A percentile compares a stretch with the other conserved stretches of the same genome.
These are phyloP conservation scores for Etheostoma nigrum DNA, from an alignment of 2,797 vertebrate genomes.

Conservation along the genomic window DNA sequence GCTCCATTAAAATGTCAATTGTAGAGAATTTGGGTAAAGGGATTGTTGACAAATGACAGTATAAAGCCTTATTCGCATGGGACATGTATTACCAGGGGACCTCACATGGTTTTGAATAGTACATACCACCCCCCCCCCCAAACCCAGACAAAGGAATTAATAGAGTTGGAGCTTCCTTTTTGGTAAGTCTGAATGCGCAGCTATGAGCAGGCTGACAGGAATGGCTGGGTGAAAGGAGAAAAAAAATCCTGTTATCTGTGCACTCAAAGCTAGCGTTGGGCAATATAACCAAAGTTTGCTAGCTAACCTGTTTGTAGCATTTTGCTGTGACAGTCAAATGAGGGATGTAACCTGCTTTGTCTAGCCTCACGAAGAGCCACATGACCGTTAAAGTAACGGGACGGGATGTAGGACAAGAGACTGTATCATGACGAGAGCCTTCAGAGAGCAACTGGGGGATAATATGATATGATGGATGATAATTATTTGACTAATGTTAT, in stretches of 20 bases:
- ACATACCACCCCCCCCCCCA: too few relatives aligned
- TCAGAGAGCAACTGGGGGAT: conserved; percentile 1
- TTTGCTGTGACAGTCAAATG: background rate
- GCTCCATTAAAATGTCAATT: conserved; percentile 21
- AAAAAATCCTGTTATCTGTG: conserved; percentile 31
- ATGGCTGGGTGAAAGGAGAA: conserved; percentile 30
- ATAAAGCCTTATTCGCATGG: too few relatives aligned
- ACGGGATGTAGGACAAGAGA: conserved; percentile 72
- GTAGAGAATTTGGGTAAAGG: background rate
- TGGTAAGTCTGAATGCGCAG: conserved; percentile 78
- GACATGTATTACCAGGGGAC: too few relatives aligned
- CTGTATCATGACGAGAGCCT: conserved; percentile 44
- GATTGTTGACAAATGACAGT: background rate
- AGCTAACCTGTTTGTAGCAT: background rate
- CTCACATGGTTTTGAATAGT: too few relatives aligned
- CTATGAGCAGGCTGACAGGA: conserved; percentile 64
- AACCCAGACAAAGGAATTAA: conserved; percentile 50
- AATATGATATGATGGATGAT: too few relatives aligned
- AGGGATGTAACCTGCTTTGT: conserved; percentile 43
- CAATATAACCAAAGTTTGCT: background rate
- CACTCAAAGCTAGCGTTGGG: conserved; percentile 19
- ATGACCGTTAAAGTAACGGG: conserved; percentile 68
- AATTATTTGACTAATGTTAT: background rate
- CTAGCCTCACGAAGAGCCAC: conserved; percentile 37
- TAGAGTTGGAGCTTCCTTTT: conserved; percentile 53